phyloP scores from a whole-genome alignment of 2,797 vertebrate species.

The Eulemur albifrons region DNA sequence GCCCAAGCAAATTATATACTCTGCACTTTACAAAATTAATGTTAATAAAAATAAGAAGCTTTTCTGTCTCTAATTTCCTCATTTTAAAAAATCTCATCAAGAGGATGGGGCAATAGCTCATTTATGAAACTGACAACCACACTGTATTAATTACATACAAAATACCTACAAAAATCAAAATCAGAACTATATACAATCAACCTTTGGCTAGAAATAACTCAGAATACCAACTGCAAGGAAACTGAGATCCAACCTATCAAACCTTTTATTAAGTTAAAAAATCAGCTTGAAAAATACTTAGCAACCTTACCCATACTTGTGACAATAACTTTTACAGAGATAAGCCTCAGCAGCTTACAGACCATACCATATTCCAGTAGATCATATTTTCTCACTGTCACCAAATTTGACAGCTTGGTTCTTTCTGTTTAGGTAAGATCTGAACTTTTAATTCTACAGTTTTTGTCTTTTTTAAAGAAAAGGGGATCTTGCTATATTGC shows the following conservation, averaged over 20 bases:
- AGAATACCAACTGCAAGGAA: background rate
- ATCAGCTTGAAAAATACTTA: background rate
- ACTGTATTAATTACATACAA: background rate
- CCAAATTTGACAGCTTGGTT: background rate
- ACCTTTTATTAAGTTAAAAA: background rate
- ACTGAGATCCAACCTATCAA: background rate
- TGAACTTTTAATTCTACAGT: slow-evolving; percentile 9
- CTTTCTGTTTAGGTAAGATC: background rate
- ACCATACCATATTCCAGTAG: background rate
- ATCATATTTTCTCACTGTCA: background rate
- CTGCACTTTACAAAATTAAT: background rate
- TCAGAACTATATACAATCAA: background rate
- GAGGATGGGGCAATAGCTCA: background rate
- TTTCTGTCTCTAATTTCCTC: background rate
- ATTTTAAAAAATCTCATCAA: background rate
- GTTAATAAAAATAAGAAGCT: slow-evolving; percentile 9
- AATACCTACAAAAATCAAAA: background rate
- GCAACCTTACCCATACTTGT: background rate
- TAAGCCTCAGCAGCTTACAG: background rate
- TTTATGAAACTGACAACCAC: background rate
- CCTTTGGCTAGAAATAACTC: background rate
- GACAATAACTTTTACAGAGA: background rate
- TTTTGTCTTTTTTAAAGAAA: background rate
- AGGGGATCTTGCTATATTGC: too few relatives aligned
- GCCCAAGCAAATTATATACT: background rate